phyloP scores from a whole-genome alignment of 2,113 vertebrate genomes.

The Thinocorus orbignyianus region DNA sequence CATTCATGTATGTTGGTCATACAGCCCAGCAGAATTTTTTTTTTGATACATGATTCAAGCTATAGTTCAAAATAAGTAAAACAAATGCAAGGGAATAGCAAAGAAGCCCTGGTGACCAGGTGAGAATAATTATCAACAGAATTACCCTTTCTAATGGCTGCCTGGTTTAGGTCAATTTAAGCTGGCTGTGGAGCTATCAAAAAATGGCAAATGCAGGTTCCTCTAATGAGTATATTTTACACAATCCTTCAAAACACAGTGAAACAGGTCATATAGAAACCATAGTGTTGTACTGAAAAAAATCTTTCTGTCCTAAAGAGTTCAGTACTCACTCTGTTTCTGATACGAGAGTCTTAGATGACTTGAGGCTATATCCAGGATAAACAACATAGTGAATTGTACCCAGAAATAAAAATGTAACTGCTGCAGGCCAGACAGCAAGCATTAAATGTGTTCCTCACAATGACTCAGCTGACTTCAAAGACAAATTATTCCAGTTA shows the following conservation, averaged over 20 bases:
- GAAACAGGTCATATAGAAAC: neutral
- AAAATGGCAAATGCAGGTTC: neutral
- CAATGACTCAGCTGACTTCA: neutral
- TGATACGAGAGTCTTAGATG: neutral
- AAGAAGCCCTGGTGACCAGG: neutral
- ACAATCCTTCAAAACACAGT: neutral
- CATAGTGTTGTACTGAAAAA: neutral
- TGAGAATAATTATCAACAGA: neutral
- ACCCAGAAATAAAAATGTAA: slow-evolving; percentile 25
- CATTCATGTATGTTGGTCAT: neutral
- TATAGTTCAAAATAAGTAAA: neutral
- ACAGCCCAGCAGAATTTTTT: neutral
- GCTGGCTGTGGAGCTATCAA: neutral
- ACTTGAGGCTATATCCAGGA: slow-evolving; percentile 9
- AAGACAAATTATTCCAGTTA: slow-evolving; percentile 8
- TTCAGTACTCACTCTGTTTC: neutral
- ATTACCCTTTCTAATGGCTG: neutral
- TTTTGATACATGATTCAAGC: neutral
- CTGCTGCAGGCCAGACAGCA: neutral
- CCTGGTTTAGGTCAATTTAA: neutral
- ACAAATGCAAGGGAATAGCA: neutral
- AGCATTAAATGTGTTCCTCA: neutral
- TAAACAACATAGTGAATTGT: slow-evolving; percentile 7
- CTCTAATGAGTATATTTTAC: neutral
- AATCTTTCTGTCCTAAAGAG: neutral